phyloP scores from a whole-genome alignment of 2,888 invertebrate genomes.

The Antitype chi region DNA sequence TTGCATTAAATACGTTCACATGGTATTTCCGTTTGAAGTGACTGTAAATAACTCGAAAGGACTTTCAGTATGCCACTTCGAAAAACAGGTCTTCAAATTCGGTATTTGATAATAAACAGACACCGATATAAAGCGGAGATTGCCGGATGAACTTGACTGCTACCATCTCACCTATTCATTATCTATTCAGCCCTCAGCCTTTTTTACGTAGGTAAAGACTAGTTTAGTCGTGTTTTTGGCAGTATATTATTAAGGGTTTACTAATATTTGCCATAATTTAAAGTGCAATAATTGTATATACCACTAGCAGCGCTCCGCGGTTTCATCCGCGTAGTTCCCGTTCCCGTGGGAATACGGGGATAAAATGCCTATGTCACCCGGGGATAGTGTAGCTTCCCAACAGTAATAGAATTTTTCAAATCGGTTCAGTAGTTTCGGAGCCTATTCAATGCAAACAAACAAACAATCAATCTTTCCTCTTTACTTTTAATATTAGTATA shows the following conservation, averaged over 20 bases:
- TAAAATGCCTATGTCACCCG: too few species aligned
- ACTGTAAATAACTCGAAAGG: background rate
- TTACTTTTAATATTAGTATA: too few species aligned
- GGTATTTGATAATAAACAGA: background rate
- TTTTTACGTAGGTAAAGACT: background rate
- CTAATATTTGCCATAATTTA: too few species aligned
- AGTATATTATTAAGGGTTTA: background rate
- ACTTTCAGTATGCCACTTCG: background rate
- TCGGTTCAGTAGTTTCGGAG: too few species aligned
- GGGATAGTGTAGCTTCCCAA: too few species aligned
- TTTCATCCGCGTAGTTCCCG: too few species aligned
- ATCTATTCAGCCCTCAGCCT: background rate
- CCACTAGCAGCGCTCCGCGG: too few species aligned
- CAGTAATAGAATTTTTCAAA: too few species aligned
- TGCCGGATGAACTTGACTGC: background rate
- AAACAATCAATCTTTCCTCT: too few species aligned
- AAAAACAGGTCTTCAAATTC: background rate
- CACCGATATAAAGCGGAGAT: background rate
- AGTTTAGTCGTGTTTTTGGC: background rate
- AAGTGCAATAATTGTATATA: too few species aligned
- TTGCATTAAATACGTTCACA: background rate
- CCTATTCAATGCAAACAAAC: too few species aligned
- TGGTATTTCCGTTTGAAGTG: background rate
- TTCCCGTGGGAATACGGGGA: too few species aligned
- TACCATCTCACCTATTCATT: background rate